Base-by-base conservation (phyloP, 2,888 invertebrate genomes). In the Caenorhabditis angaria region DNA sequence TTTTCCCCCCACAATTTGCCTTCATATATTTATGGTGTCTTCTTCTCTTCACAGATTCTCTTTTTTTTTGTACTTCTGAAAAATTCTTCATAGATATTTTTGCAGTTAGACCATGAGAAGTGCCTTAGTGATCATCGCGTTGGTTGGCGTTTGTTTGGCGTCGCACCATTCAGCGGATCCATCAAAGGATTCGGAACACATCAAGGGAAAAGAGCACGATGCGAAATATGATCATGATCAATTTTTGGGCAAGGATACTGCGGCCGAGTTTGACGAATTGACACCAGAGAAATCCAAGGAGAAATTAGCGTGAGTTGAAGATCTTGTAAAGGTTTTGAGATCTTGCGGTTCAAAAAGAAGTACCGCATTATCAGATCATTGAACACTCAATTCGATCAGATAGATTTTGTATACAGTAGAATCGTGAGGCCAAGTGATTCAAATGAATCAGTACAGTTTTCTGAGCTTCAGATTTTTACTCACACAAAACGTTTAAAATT, bases 221-320 rank as follows among this genome's bases (percentile, higher is more conserved):
- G 90, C 92, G 59, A 93, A 94, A 79, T 97, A 94, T 88, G 97
- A 97, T 87, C 97, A 97, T 87, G 97, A 97, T 88, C 95, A 96
- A 0, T 97, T 99, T 88, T 90, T 99, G 14, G 97, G 97, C 0
- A 94, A 95, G 87, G 94, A 95, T 78, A 89, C 90, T 14, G 94
- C 97, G 0, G 94, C 94, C 87, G 92, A 93, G 3, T 99, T 97
- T 88, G 95, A 97, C 88, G 93, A 96, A 83, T 90, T 99, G 54
- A 91, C 93, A 0, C 97, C 97, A 2, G 96, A 97, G 88, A 97
- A 99, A 88, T 96, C 96, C 88, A 93, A 93, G 86, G 91, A 94
- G 64, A 91, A 95, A 86, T 90, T 99, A 29, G 88, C 85, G 89
- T 89, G 80, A 83, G 88, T 56, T 29, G 1, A 6, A 10, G 20